Base-by-base conservation (phyloP, 2,888 invertebrate species). In the Bellardia bayeri region DNA sequence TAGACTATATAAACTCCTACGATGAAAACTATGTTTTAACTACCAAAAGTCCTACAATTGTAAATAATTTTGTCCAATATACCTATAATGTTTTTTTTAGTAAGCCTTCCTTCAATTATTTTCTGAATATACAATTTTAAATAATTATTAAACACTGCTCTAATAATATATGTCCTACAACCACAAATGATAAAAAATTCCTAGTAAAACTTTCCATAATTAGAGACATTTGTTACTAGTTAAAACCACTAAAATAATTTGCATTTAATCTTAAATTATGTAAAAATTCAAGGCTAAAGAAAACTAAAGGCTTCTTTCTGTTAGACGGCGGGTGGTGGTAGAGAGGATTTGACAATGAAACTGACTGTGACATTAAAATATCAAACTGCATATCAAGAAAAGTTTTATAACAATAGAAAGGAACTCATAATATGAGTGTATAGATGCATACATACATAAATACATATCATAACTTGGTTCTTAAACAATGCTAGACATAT, bases 341-440 rank as follows among this genome's bases (percentile, higher is more conserved):
- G 58, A 42, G 13, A 30, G 14, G 54, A 71, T 30, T 69, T 80
- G 74, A 75, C 63, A 81, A 85, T 85, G 69, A 81, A 64, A 81
- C 75, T 76, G 75, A 81, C 69, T 85, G 80, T 85, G 85, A 85
- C 85, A 85, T 80, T 69, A 64, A 80, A 75, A 85, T 85, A 69
- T 80, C 72, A 72, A 84, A 79, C 78, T 66, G 84, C 78, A 78
- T 79, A 79, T 64, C 64, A 69, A 49, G 63, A 45, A 79, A 80
- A 85, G 37, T 23, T 72, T 79, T 61, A 40, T 49, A 74, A 85
- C 80, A 80, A 68, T 80, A 75, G 85, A 75, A 75, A 79, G 66
- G 58, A 84, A 81, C 75, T 63, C 42, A 42, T 68, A 42, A 74
- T 76, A 58, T 45, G 11, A 45, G 37, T 37, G 37, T 45, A 13